Conservation (phyloP, 2,888 invertebrate genomes). For the Hololepta plana region DNA sequence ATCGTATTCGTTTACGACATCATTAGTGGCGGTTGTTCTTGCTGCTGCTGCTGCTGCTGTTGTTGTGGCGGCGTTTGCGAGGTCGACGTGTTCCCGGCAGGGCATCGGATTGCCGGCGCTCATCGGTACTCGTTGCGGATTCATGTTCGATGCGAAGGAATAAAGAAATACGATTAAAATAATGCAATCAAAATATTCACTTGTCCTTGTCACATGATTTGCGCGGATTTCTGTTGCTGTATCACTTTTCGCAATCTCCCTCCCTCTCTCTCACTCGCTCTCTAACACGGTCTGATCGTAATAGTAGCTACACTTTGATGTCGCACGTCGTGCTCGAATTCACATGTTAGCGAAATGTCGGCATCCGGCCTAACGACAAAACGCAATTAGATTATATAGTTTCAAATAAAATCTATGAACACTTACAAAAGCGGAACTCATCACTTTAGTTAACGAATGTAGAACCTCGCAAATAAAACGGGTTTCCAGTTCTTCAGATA, state of each 20-base stretch:
- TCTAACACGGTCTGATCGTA: conserved; percentile 74
- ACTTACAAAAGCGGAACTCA: conserved; percentile 83
- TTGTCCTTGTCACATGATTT: conserved; percentile 32
- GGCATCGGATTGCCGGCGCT: no score
- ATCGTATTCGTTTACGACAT: conserved; percentile 33
- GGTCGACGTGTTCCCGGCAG: no score
- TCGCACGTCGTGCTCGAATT: conserved; percentile 43
- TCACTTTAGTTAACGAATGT: conserved; percentile 76
- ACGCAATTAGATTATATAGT: no score
- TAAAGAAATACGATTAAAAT: conserved; percentile 2
- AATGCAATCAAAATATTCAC: no score
- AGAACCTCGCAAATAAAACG: conserved; percentile 82
- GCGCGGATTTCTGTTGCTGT: conserved; percentile 48
- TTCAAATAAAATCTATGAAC: no score
- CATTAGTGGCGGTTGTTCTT: conserved; percentile 26
- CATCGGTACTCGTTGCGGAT: no score
- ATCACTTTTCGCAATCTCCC: no score
- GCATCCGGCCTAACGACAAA: conserved; percentile 84
- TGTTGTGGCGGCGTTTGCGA: no score
- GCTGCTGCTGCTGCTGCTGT: conserved; percentile 7
- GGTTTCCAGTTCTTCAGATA: conserved; percentile 85
- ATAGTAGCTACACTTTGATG: conserved; percentile 69
- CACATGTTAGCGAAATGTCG: conserved; percentile 66
- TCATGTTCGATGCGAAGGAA: conserved; percentile 14
- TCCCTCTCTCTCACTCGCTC: conserved; percentile 57